Percentiles rank a stretch among this genome's conserved stretches.
phyloP scores from a whole-genome alignment of 2,113 vertebrate genomes.

The Cyprinodon variegatus region DNA sequence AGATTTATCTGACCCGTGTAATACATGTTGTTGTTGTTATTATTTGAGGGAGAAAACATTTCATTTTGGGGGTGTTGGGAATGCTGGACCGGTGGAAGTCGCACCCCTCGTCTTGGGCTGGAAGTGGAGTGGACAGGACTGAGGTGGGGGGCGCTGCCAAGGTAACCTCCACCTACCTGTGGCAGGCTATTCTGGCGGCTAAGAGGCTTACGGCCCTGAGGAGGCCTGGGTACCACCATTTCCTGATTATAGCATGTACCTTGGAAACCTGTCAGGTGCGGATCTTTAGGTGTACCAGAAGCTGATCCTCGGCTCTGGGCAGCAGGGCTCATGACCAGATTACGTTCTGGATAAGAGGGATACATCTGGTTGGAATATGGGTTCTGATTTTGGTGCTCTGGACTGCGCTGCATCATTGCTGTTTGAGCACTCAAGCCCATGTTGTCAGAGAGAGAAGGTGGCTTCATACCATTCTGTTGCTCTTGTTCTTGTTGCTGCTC shows the following conservation, averaged over 20 bases:
- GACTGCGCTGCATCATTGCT: constrained; percentile 76
- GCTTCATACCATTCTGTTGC: constrained; percentile 60
- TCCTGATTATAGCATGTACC: constrained; percentile 81
- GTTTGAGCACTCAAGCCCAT: constrained; percentile 77
- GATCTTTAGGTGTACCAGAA: constrained; percentile 76
- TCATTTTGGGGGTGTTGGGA: constrained; percentile 72
- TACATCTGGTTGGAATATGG: constrained; percentile 70
- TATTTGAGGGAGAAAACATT: constrained; percentile 72
- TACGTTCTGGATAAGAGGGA: constrained; percentile 77
- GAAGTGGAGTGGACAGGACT: constrained; percentile 75
- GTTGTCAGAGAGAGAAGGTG: constrained; percentile 60
- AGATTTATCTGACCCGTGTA: constrained; percentile 81
- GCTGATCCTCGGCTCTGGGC: constrained; percentile 56
- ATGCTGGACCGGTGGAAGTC: constrained; percentile 78
- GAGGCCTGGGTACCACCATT: constrained; percentile 82
- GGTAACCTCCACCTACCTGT: constrained; percentile 74
- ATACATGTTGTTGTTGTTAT: constrained; percentile 70
- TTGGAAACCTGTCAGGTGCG: constrained; percentile 70
- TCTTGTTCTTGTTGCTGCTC: constrained; percentile 82
- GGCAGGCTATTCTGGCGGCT: constrained; percentile 79
- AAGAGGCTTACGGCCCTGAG: constrained; percentile 78
- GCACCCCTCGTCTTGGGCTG: constrained; percentile 66
- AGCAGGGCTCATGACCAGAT: constrained; percentile 72
- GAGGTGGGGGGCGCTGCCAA: constrained; percentile 75
- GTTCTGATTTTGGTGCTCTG: constrained; percentile 77